phyloP scores from a whole-genome alignment of 2,888 invertebrate genomes.

The Pocota personata region DNA sequence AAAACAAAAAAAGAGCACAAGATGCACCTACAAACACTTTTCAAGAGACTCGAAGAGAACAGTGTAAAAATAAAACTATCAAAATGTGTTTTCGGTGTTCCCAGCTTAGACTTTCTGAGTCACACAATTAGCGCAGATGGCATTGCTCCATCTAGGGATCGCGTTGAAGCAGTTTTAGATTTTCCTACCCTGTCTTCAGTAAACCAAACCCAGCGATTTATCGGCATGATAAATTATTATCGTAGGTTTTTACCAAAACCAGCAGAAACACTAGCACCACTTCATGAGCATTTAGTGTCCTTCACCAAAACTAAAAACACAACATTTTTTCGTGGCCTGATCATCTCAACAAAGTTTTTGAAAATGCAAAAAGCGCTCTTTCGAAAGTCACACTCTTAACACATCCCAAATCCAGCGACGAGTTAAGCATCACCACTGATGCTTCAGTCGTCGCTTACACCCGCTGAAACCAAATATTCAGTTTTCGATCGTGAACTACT shows the following conservation, averaged over 20 bases:
- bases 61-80: too few species aligned
- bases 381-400: slow-evolving; percentile 17
- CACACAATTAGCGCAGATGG: not conserved
- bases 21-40: not conserved
- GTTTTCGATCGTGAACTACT: slow-evolving; percentile 76
- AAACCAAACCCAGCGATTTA: not conserved
- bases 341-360: not conserved
- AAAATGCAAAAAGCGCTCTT: slow-evolving; percentile 5
- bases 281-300: not conserved
- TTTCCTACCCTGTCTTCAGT: not conserved
- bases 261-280: not conserved
- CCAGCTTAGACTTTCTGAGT: not conserved
- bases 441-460: slow-evolving; percentile 70
- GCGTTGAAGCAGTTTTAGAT: not conserved
- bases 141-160: not conserved
- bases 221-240: slow-evolving; percentile 5
- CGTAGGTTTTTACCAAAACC: not conserved
- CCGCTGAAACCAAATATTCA: slow-evolving; percentile 75
- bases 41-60: too few species aligned
- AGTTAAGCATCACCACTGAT: slow-evolving; percentile 29
- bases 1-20: not conserved
- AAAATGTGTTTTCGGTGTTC: too few species aligned
- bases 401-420: slow-evolving; percentile 1
- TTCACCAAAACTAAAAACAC: not conserved
- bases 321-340: slow-evolving; percentile 14